Percentiles rank a stretch among this genome's conserved stretches.
phyloP scores from a whole-genome alignment of 2,888 invertebrate species.

The Drosophila macrospina region DNA sequence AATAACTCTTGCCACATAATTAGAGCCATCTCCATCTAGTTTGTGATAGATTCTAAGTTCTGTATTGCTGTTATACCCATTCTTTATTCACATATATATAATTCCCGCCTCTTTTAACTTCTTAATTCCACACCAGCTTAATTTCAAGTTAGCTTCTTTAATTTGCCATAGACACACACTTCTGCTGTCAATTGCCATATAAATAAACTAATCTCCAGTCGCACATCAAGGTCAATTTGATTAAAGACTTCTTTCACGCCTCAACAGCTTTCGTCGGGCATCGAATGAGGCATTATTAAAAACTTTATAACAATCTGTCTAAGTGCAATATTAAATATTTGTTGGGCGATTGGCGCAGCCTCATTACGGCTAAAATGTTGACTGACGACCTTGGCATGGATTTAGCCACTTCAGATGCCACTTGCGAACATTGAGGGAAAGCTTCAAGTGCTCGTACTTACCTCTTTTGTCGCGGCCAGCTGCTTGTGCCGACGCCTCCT shows the following conservation, averaged over 20 bases:
- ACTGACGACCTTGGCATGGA: slow-evolving; percentile 56
- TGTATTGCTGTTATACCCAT: neutral
- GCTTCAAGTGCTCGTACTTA: slow-evolving; percentile 54
- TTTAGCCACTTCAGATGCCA: slow-evolving; percentile 47
- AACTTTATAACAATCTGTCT: slow-evolving; percentile 31
- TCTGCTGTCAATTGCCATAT: neutral
- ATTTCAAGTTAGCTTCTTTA: neutral
- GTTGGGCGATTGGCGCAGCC: slow-evolving; percentile 57
- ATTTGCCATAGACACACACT: neutral
- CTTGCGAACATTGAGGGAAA: slow-evolving; percentile 15
- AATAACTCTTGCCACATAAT: neutral
- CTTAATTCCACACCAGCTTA: neutral
- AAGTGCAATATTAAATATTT: slow-evolving; percentile 70
- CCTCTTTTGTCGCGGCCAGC: slow-evolving; percentile 71
- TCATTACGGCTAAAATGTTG: slow-evolving; percentile 42
- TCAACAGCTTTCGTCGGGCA: slow-evolving; percentile 28
- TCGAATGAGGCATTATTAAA: slow-evolving; percentile 13
- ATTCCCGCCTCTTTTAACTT: too few species aligned
- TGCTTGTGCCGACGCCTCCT: slow-evolving; percentile 2
- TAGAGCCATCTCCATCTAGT: neutral
- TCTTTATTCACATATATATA: too few species aligned
- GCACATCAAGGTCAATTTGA: slow-evolving; percentile 27
- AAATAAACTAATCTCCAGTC: neutral
- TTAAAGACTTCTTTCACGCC: slow-evolving; percentile 33
- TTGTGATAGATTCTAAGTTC: neutral